phyloP scores from a whole-genome alignment of 2,113 vertebrate genomes.

The Mastomys natalensis region DNA sequence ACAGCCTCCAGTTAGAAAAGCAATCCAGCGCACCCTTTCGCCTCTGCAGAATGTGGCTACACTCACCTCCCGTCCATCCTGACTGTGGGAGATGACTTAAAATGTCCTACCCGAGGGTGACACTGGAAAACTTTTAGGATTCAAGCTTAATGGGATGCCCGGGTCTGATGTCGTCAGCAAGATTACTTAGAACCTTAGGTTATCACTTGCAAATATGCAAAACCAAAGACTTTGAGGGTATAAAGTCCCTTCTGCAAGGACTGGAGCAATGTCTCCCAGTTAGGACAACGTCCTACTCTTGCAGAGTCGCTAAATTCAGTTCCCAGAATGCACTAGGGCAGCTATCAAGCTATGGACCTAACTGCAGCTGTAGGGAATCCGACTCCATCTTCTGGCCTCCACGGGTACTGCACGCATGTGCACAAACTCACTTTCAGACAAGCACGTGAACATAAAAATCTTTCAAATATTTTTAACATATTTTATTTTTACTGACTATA shows the following conservation, averaged over 20 bases:
- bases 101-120: neutral
- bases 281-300: neutral
- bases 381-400: neutral
- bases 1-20: conserved; percentile 51
- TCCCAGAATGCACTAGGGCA: neutral
- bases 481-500: neutral
- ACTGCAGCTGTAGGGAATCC: neutral
- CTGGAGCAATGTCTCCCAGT: neutral
- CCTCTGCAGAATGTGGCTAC: neutral
- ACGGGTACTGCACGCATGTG: neutral
- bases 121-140: neutral
- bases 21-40: neutral
- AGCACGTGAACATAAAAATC: neutral
- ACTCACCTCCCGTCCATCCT: neutral
- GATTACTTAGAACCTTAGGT: conserved; percentile 22
- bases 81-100: neutral
- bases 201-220: conserved; percentile 2
- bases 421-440: neutral
- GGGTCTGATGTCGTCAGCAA: neutral
- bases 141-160: neutral
- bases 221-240: neutral
- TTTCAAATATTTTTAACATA: neutral
- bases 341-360: neutral
- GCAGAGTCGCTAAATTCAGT: neutral
- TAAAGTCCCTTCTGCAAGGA: neutral